Base-by-base conservation (phyloP, 2,797 vertebrate species). In the Trichosurus vulpecula region DNA sequence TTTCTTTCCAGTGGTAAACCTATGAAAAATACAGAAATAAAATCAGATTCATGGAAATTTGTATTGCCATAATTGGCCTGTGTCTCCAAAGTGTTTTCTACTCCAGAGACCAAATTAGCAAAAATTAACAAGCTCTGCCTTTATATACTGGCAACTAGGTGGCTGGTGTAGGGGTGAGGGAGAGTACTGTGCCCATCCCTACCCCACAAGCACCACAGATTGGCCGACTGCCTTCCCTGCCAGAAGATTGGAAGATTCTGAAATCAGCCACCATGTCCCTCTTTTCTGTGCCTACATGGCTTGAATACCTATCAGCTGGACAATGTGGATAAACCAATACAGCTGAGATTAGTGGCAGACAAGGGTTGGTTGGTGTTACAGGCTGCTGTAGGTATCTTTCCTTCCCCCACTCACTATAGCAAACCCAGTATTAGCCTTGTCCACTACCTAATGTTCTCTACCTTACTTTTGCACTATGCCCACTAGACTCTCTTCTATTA, bases 131-230 rank as follows among this genome's bases (percentile, higher is more conserved):
- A 25, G 8, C 9, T 47, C 22, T 87, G 41, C 25, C 41, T 47
- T 87, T 47, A 47, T n/a, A 87, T 47, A 47, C 0, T 6, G 5
- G 8, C 25, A 87, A 47, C 87, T 87, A 41, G 2, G 31, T 41
- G 22, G 2, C 0, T 10, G 8, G 5, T n/a, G n/a, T n/a, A n/a
- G n/a, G 16, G 2, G 31, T 3, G 6, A 8, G 8, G 53, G 12
- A 13, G 14, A 47, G 35, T 87, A 47, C 41, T 47, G 51, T 87
- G 22, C 22, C 74, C 41, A 47, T 11, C 13, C 74, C 41, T 61
- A 47, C 2, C 41, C 2, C 19, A 47, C 19, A 25, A 47, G 19
- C 6, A 25, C 66, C 6, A 47, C 9, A 47, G 31, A 87, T 8
- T 87, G 74, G 41, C 6, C 74, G 87, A 27, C 22, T 47, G 0